Base-by-base conservation (phyloP, 2,113 vertebrate genomes). In the Brachypteracias leptosomus region DNA sequence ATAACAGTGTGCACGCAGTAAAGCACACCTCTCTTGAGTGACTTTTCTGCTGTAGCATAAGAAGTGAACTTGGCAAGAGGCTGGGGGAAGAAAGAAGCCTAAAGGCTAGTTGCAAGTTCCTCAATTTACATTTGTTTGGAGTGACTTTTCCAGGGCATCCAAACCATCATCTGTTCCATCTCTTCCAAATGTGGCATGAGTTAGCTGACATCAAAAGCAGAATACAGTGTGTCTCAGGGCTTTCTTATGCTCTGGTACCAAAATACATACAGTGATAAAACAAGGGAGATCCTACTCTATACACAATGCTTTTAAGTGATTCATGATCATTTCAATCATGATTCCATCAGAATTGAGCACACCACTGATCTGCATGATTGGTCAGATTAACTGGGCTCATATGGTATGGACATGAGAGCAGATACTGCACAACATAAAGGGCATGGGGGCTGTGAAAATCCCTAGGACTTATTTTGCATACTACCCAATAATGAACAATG, bases 131-230 rank as follows among this genome's bases (percentile, higher is more conserved):
- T 72, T 38, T 59, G 28, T 73, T 35, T 52, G 26, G 26, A 80
- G n/a, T 35, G 10, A 40, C 16, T 77, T 76, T 85, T 88, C 63
- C 61, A 49, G 40, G 38, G 52, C 18, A 6, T 35, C 24, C 35
- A 81, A 74, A 78, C 49, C 36, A 59, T 65, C 70, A 61, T 11
- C 47, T 62, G 7, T 9, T 58, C 55, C 59, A 33, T 11, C 24
- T 36, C 25, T 79, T 29, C 22, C 10, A 62, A 78, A 85, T 0
- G 19, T 38, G 46, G 16, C 3, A 0, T 1, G 9, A 1, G 0
- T 22, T 33, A 52, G 24, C 14, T 3, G 4, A 21, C 7, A 26
- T 7, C 28, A 35, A 76, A 47, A 73, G 61, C 84, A 63, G 70
- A 82, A 25, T 14, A 52, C 0, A 0, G 9, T 4, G 17, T 2